Conservation (phyloP, 2,888 invertebrate species). For the Myathropa florea region DNA sequence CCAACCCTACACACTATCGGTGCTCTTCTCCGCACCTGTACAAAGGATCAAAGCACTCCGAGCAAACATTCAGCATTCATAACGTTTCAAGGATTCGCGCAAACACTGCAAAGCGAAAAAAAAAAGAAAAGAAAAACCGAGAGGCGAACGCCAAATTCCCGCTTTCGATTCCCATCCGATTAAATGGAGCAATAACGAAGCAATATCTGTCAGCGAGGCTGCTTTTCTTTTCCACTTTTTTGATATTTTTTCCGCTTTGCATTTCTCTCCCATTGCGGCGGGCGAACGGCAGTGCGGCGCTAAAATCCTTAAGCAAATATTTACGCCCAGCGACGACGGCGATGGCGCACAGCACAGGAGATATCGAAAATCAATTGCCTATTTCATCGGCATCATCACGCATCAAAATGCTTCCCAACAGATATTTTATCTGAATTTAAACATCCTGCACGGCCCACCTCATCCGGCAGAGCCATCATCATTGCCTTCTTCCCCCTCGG, state of each 20-base stretch:
- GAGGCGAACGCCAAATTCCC: background rate
- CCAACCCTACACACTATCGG: background rate
- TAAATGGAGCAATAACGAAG: constrained; percentile 47
- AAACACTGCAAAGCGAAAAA: background rate
- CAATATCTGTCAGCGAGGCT: constrained; percentile 27
- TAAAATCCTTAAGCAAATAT: constrained; percentile 58
- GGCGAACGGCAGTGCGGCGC: background rate
- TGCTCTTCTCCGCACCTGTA: background rate
- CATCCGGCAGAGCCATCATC: background rate
- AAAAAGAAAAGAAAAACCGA: background rate
- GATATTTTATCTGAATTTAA: constrained; percentile 61
- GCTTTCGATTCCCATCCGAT: constrained; percentile 20
- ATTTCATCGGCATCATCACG: constrained; percentile 60
- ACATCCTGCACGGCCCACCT: background rate
- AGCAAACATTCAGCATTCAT: constrained; percentile 9
- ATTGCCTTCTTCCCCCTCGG: constrained; percentile 1
- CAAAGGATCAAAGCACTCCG: background rate
- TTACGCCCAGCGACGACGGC: constrained; percentile 32
- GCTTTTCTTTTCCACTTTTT: background rate
- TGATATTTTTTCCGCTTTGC: background rate
- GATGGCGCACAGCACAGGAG: background rate
- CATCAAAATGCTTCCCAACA: constrained; percentile 34
- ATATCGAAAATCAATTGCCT: constrained; percentile 59
- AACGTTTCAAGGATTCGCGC: constrained; percentile 13
- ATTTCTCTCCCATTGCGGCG: background rate